A percentile compares a stretch with the other conserved stretches of the same genome.
Conservation (phyloP, 2,888 invertebrate genomes). For the Epicampocera succincta region DNA sequence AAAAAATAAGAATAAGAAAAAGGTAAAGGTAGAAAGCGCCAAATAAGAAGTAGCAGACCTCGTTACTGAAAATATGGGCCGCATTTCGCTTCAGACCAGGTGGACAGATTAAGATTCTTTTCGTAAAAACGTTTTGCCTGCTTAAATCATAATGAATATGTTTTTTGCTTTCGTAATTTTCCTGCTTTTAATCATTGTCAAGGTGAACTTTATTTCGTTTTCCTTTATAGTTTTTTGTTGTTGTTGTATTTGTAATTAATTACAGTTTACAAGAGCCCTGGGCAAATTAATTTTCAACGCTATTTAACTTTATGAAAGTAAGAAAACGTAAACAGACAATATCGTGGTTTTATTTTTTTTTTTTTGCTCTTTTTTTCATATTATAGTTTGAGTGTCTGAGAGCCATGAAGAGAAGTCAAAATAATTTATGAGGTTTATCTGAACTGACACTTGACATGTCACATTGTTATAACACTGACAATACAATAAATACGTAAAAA, state of each 20-base stretch:
- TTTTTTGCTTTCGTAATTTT: background rate
- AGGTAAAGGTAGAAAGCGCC: too few relatives aligned
- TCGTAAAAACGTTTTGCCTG: background rate
- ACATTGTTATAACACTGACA: slow-evolving; percentile 60
- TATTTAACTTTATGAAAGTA: slow-evolving; percentile 61
- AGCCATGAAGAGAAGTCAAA: slow-evolving; percentile 38
- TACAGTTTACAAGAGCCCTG: slow-evolving; percentile 67
- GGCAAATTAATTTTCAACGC: slow-evolving; percentile 71
- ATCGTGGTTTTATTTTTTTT: background rate
- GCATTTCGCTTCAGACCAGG: background rate
- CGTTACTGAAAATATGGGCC: slow-evolving; percentile 16
- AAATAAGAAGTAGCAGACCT: background rate
- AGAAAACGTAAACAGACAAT: slow-evolving; percentile 36
- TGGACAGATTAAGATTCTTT: too few relatives aligned
- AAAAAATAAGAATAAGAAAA: slow-evolving; percentile 49
- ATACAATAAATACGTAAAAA: slow-evolving; percentile 45
- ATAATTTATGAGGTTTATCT: slow-evolving; percentile 68
- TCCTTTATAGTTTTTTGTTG: slow-evolving; percentile 16
- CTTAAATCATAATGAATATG: background rate
- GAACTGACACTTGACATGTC: slow-evolving; percentile 70
- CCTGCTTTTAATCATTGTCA: slow-evolving; percentile 39
- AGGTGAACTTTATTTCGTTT: slow-evolving; percentile 14
- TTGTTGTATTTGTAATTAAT: slow-evolving; percentile 63
- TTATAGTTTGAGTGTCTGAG: slow-evolving; percentile 3
- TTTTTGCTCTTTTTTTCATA: background rate